Evolutionary conservation across 2,113 vertebrate genomes (phyloP).

Genomic region (Steatornis caripensis): DNA sequence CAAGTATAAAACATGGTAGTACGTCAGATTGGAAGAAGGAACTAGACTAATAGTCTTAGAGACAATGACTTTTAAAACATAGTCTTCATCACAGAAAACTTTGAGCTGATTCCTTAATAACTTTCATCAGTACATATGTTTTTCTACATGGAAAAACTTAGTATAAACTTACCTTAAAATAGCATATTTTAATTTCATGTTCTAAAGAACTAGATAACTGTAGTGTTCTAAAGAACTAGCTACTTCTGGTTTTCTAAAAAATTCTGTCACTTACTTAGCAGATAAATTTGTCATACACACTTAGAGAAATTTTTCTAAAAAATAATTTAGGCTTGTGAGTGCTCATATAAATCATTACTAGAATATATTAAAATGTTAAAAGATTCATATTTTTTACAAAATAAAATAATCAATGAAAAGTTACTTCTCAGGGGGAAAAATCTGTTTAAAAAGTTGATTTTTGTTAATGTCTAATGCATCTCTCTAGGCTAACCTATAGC

Average conservation of each 20-base stretch:
- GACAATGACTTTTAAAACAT: not conserved
- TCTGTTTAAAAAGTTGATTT: not conserved
- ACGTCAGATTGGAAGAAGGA: not conserved
- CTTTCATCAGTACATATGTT: not conserved
- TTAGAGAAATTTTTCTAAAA: not conserved
- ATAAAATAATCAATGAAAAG: not conserved
- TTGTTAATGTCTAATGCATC: not conserved
- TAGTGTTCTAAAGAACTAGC: not conserved
- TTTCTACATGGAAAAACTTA: not conserved
- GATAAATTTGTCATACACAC: not conserved
- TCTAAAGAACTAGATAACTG: not conserved
- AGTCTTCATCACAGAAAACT: not conserved
- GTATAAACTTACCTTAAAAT: not conserved
- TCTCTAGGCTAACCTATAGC: not conserved
- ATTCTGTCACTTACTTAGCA: not conserved
- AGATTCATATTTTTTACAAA: not conserved
- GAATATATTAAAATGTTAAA: not conserved
- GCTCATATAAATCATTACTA: not conserved
- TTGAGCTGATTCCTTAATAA: not conserved
- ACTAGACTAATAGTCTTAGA: not conserved
- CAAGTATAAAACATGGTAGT: not conserved
- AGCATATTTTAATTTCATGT: not conserved
- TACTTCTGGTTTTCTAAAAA: not conserved
- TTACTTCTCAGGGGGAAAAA: not conserved
- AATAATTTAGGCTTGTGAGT: not conserved